Percentiles rank a stretch among this genome's conserved stretches.
These are phyloP conservation scores for Paedocypris sp. DNA, from an alignment of 2,113 vertebrate species.

Conservation along the genomic window DNA sequence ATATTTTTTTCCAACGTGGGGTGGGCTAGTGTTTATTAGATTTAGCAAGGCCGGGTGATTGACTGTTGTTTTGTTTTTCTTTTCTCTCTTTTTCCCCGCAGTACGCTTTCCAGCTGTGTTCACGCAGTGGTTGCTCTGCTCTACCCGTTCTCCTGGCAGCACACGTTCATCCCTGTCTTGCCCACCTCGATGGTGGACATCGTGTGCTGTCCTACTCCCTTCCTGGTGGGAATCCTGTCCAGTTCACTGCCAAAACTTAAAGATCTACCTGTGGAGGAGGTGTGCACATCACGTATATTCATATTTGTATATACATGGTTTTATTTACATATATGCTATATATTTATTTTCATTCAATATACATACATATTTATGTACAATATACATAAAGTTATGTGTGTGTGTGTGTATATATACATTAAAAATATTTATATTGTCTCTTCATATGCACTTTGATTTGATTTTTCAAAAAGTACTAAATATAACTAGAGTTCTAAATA, in stretches of 20 bases:
- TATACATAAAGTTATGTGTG: too few species aligned
- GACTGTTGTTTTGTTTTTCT: constrained; percentile 17
- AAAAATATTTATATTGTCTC: too few species aligned
- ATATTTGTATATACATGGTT: too few species aligned
- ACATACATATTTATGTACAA: too few species aligned
- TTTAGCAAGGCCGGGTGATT: constrained; percentile 8
- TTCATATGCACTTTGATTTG: too few species aligned
- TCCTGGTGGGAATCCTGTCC: constrained; percentile 92
- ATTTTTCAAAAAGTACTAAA: too few species aligned
- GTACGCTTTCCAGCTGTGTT: constrained; percentile 94
- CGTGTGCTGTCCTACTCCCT: constrained; percentile 95
- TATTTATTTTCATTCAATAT: too few species aligned
- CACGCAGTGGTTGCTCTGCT: constrained; percentile 91
- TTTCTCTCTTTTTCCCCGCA: constrained; percentile 49
- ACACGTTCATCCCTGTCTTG: constrained; percentile 97
- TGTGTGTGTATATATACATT: too few species aligned
- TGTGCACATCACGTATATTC: constrained; percentile 44
- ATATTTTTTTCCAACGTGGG: constrained; percentile 25
- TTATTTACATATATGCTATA: too few species aligned
- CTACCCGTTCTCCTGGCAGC: constrained; percentile 99
- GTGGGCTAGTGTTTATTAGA: constrained; percentile 13
- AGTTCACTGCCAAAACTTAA: constrained; percentile 93
- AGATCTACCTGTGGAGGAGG: constrained; percentile 94
- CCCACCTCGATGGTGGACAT: constrained; percentile 96
- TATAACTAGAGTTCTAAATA: too few species aligned